Conservation (phyloP, 2,888 invertebrate species). For the Cinara cedri region DNA sequence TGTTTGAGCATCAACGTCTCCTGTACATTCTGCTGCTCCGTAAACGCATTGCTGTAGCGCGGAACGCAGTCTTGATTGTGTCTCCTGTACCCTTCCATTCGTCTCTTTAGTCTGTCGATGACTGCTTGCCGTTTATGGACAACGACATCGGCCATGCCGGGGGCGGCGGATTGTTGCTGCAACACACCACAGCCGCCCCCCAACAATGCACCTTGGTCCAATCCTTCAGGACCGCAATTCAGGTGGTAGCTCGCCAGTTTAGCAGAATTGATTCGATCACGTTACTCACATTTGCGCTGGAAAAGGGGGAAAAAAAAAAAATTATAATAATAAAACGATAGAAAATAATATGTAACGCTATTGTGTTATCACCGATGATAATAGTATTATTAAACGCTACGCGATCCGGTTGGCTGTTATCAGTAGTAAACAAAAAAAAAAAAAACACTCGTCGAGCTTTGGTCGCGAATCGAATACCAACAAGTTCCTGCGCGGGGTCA, state of each 20-base stretch:
- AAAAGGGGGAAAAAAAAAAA: background rate
- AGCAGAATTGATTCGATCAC: slow-evolving; percentile 41
- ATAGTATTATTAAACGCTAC: no score
- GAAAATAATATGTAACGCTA: no score
- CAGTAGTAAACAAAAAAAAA: background rate
- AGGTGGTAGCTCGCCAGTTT: slow-evolving; percentile 64
- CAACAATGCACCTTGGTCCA: slow-evolving; percentile 76
- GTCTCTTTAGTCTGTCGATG: slow-evolving; percentile 80
- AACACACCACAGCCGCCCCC: slow-evolving; percentile 73
- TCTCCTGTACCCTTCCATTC: slow-evolving; percentile 85
- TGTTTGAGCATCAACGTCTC: slow-evolving; percentile 88
- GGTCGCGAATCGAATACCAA: no score
- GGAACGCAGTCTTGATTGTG: slow-evolving; percentile 86
- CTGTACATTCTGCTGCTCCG: slow-evolving; percentile 84
- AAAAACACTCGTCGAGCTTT: background rate
- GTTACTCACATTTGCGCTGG: slow-evolving; percentile 44
- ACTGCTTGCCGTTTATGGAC: slow-evolving; percentile 84
- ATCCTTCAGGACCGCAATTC: slow-evolving; percentile 66
- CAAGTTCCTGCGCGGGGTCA: no score
- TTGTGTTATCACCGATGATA: no score
- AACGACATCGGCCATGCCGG: slow-evolving; percentile 70
- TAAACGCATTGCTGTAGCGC: slow-evolving; percentile 83
- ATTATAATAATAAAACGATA: no score
- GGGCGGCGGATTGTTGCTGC: slow-evolving; percentile 69
- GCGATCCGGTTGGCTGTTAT: background rate